Evolutionary conservation across 2,113 vertebrate genomes (phyloP).

Genomic region (Campylorhamphus procurvoides): DNA sequence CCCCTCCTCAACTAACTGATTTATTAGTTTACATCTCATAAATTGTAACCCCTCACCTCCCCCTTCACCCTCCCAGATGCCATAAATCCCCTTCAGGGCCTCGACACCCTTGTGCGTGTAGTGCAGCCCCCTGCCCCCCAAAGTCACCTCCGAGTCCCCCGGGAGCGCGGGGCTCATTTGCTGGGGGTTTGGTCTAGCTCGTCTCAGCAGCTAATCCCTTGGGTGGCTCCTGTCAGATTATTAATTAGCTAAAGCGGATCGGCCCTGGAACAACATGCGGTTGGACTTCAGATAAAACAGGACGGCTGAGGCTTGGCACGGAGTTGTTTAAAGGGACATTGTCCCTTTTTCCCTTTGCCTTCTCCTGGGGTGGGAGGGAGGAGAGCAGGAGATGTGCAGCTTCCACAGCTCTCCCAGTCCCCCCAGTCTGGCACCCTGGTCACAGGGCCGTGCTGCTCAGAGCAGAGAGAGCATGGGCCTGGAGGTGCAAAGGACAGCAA

Average conservation of each 20-base stretch:
- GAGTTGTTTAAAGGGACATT: constrained; percentile 74
- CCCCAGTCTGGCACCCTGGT: neutral
- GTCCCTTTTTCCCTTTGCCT: constrained; percentile 6
- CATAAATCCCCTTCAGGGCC: constrained; percentile 51
- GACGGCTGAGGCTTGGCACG: constrained; percentile 48
- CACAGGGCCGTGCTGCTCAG: neutral
- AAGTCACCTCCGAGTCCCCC: constrained; percentile 77
- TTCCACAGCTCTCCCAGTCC: neutral
- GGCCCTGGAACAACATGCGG: constrained; percentile 80
- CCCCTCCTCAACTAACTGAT: constrained; percentile 49
- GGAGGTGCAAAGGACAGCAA: neutral
- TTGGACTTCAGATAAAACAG: constrained; percentile 82
- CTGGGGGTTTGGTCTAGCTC: constrained; percentile 78
- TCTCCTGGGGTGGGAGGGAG: neutral
- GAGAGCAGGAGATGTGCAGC: neutral
- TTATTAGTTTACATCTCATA: constrained; percentile 61
- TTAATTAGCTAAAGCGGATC: constrained; percentile 87
- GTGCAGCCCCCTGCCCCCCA: constrained; percentile 59
- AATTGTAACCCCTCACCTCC: constrained; percentile 40
- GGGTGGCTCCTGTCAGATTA: constrained; percentile 87
- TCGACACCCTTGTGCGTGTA: constrained; percentile 30
- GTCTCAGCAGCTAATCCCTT: constrained; percentile 80
- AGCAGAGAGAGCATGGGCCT: neutral
- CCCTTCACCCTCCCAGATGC: constrained; percentile 11
- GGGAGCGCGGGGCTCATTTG: constrained; percentile 77